These are phyloP conservation scores for Peromyscus melanophrys DNA, from an alignment of 2,797 vertebrate species.

Conservation along the genomic window DNA sequence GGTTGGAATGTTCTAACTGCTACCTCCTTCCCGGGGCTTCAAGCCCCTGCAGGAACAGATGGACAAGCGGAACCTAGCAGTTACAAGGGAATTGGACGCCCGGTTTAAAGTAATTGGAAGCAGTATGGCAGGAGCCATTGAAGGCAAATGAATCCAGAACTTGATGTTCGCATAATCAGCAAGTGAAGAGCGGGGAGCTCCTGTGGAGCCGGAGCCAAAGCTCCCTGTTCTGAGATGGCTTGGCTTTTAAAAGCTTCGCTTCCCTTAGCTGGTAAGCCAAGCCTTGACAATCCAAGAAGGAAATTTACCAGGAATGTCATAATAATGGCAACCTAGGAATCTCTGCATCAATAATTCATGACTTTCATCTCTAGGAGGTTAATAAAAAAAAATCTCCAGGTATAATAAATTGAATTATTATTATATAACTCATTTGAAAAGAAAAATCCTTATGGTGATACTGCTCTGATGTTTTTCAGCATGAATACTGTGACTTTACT, in stretches of 20 bases:
- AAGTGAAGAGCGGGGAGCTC: background rate
- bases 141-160: constrained; percentile 4
- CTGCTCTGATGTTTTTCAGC: background rate
- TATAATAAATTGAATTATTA: background rate
- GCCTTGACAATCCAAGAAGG: background rate
- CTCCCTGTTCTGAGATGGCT: rapidly evolving
- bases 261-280: background rate
- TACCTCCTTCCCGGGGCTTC: constrained; percentile 40
- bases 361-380: background rate
- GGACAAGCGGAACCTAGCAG: background rate
- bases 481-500: background rate
- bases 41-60: constrained; percentile 53
- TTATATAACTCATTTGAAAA: background rate
- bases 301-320: background rate
- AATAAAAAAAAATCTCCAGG: background rate
- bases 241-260: background rate
- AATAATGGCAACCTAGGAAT: background rate
- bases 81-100: background rate
- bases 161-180: background rate
- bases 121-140: background rate
- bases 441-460: background rate
- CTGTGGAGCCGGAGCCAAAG: background rate
- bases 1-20: background rate
- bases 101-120: constrained; percentile 12
- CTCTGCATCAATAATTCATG: background rate